Conservation (phyloP, 2,888 invertebrate genomes). For the Amiota communis region DNA sequence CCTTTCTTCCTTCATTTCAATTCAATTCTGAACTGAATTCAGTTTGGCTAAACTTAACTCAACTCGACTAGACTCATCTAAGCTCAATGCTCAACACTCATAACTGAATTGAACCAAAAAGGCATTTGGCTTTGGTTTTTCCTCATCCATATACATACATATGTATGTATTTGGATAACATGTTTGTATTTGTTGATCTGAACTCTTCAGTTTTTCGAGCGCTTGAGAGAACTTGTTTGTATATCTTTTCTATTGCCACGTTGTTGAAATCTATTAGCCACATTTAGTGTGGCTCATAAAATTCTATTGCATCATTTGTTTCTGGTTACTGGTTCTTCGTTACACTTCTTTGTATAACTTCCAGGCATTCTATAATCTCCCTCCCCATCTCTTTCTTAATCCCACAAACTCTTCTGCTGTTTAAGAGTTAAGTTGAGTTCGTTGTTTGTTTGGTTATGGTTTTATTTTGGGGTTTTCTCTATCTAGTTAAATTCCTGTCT, state of each 20-base stretch:
- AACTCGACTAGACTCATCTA: background rate
- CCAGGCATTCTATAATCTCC: background rate
- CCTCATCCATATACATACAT: background rate
- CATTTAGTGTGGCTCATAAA: constrained; percentile 67
- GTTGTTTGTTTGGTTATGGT: background rate
- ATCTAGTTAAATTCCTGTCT: background rate
- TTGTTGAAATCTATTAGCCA: constrained; percentile 67
- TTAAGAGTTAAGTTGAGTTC: background rate
- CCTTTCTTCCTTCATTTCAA: background rate
- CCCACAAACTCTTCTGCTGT: background rate
- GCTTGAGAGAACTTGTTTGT: constrained; percentile 25
- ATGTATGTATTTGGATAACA: background rate
- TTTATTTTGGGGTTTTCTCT: background rate
- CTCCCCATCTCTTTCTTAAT: too few relatives aligned
- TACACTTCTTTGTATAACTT: background rate
- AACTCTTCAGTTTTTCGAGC: background rate
- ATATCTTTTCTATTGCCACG: constrained; percentile 67
- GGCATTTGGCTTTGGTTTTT: constrained; percentile 42
- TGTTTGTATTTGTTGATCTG: background rate
- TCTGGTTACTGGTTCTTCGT: constrained; percentile 50
- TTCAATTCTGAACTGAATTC: background rate
- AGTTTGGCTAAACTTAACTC: background rate
- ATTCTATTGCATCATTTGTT: constrained; percentile 67
- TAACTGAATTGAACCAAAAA: too few relatives aligned
- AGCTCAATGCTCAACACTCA: too few relatives aligned